These are phyloP conservation scores for Stenchaetothrips biformis DNA, from an alignment of 2,888 invertebrate genomes.

Conservation along the genomic window DNA sequence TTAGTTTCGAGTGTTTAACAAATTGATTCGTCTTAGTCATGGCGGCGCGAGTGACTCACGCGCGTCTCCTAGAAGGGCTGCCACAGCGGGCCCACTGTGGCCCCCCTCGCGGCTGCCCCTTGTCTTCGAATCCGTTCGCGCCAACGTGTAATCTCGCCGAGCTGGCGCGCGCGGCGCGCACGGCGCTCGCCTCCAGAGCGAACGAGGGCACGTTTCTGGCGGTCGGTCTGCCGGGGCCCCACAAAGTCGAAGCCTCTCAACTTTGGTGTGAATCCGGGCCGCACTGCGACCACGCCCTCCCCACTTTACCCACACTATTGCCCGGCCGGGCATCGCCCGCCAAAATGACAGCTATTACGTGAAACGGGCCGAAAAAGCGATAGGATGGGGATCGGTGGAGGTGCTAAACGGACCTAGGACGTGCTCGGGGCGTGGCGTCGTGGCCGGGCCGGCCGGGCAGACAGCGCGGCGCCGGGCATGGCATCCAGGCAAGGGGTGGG, in stretches of 20 bases:
- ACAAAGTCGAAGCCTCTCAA: neutral
- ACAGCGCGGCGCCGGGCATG: neutral
- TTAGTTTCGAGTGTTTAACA: neutral
- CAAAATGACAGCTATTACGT: constrained; percentile 22
- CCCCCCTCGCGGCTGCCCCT: no score
- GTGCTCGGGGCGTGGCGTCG: neutral
- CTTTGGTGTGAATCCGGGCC: neutral
- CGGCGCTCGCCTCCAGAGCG: no score
- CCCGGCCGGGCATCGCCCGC: neutral
- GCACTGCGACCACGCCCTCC: neutral
- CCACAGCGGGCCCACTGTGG: neutral
- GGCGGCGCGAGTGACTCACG: neutral
- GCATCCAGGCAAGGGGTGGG: neutral
- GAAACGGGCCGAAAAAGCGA: neutral
- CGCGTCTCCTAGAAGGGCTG: neutral
- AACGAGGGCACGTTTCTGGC: no score
- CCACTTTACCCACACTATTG: neutral
- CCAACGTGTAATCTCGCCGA: no score
- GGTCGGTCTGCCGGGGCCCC: neutral
- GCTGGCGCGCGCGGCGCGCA: no score
- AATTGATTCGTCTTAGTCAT: constrained; percentile 3
- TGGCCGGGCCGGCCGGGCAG: neutral
- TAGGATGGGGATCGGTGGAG: neutral
- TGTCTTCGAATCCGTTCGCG: no score
- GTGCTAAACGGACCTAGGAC: constrained; percentile 8